Conservation (phyloP, 2,888 invertebrate genomes). For the Phania funesta region DNA sequence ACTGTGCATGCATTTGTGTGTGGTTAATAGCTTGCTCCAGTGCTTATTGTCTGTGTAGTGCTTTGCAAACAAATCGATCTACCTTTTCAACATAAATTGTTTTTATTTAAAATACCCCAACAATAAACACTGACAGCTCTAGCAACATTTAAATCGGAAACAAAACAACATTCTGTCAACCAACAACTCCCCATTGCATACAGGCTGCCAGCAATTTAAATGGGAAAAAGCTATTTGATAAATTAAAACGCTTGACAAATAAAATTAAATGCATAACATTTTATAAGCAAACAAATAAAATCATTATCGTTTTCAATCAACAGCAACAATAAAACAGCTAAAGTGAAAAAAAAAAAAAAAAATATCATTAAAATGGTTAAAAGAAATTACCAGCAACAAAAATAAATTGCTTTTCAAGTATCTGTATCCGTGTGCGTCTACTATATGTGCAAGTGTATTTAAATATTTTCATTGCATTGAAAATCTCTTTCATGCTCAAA, state of each 20-base stretch:
- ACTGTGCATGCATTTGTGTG: neutral
- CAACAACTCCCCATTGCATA: slow-evolving; percentile 6
- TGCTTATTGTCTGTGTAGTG: slow-evolving; percentile 13
- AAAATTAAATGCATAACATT: slow-evolving; percentile 48
- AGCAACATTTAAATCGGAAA: neutral
- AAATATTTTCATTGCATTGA: slow-evolving; percentile 11
- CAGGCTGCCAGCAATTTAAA: slow-evolving; percentile 4
- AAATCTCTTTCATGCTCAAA: slow-evolving; percentile 22
- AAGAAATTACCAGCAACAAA: slow-evolving; percentile 19
- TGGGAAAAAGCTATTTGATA: slow-evolving; percentile 33
- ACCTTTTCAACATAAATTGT: slow-evolving; percentile 48
- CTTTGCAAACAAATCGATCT: slow-evolving; percentile 44
- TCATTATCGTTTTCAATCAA: slow-evolving; percentile 44
- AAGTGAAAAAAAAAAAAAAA: too few relatives aligned
- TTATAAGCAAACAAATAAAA: slow-evolving; percentile 42
- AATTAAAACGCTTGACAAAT: slow-evolving; percentile 57
- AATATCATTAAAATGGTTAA: slow-evolving; percentile 37
- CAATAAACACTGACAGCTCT: neutral
- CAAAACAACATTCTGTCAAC: neutral
- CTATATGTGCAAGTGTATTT: neutral
- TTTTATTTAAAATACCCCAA: slow-evolving; percentile 36
- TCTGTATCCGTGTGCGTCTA: neutral
- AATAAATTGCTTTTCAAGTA: slow-evolving; percentile 60
- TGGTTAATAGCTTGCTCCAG: neutral
- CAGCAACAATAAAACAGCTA: slow-evolving; percentile 23